Evolutionary conservation across 2,113 vertebrate genomes (phyloP).

Genomic region (Trematocara variabile): DNA sequence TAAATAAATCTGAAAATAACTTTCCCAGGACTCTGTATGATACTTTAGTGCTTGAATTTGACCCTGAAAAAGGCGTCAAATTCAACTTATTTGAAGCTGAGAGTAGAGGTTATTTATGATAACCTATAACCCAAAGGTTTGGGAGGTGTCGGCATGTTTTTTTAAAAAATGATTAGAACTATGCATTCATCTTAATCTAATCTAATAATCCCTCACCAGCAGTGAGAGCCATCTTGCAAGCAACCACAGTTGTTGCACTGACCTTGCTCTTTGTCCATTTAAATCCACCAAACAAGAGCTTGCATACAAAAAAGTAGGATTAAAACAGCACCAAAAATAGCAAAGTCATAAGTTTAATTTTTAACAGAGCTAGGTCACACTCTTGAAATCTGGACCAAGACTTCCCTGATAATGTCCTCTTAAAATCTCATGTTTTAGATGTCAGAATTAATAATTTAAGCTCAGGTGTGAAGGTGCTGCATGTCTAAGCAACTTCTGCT

Average conservation of each 20-base stretch:
- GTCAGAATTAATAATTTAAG: conserved; percentile 3
- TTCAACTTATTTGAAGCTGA: neutral
- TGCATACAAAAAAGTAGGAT: neutral
- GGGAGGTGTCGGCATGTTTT: neutral
- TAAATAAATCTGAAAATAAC: neutral
- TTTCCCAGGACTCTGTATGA: neutral
- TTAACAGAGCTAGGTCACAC: neutral
- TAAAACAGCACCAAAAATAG: conserved; percentile 15
- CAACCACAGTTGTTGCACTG: neutral
- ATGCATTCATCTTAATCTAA: neutral
- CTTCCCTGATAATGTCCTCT: neutral
- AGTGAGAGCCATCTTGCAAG: neutral
- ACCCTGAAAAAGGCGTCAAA: no score
- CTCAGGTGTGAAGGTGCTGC: neutral
- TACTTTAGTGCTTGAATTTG: no score
- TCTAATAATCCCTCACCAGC: neutral
- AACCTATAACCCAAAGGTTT: neutral
- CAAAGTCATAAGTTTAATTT: neutral
- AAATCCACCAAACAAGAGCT: neutral
- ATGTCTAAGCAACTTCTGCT: neutral
- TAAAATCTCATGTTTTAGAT: conserved; percentile 10
- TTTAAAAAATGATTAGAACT: neutral
- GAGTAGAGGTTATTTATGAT: neutral
- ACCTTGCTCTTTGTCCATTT: neutral
- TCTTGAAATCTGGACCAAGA: conserved; percentile 20